Evolutionary conservation across 2,797 vertebrate genomes (phyloP), one percentile per base, ranked within the genome.

Genomic region (Crenichthys baileyi): DNA sequence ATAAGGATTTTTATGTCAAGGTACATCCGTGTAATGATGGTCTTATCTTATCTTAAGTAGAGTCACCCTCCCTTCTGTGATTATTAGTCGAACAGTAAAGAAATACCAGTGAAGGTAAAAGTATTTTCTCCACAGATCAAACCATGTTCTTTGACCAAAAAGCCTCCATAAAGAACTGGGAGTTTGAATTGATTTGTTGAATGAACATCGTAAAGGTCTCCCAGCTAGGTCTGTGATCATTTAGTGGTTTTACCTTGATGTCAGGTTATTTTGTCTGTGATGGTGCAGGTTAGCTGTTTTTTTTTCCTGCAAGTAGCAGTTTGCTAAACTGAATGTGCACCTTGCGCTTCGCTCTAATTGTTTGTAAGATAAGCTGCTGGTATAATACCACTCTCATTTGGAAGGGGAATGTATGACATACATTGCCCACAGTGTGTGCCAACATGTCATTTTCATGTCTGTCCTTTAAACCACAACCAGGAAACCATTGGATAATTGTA

Each of bases 111-210:
- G 18, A n/a, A 11, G 36, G 26, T 48, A n/a, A 2, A n/a, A 60
- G 7, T 44, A 7, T 44, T 7, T 5, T 58, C 13, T 48, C 12
- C n/a, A 18, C 39, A 8, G 12, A n/a, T 41, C 31, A 73, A 56
- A 56, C 22, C 20, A 24, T 73, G 16, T 72, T 61, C 46, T 51
- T 67, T 53, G 29, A 76, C 31, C 22, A 46, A 61, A 48, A 75
- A 63, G 44, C 58, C 24, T 36, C 20, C 1, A 12, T 18, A 13
- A 4, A 61, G 29, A 39, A 31, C 2, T 29, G 1, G 63, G 36
- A 67, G 63, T 39, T 22, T 39, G n/a, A 8, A 24, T 46, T 44
- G 44, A 48, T 48, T 2, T 44, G 24, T 9, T 70, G 24, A 46
- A 44, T 20, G 11, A 44, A 20, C 67, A 26, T 44, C 41, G 26